These are phyloP conservation scores for Poeciliopsis presidionis DNA, from an alignment of 2,797 vertebrate species.

Conservation along the genomic window DNA sequence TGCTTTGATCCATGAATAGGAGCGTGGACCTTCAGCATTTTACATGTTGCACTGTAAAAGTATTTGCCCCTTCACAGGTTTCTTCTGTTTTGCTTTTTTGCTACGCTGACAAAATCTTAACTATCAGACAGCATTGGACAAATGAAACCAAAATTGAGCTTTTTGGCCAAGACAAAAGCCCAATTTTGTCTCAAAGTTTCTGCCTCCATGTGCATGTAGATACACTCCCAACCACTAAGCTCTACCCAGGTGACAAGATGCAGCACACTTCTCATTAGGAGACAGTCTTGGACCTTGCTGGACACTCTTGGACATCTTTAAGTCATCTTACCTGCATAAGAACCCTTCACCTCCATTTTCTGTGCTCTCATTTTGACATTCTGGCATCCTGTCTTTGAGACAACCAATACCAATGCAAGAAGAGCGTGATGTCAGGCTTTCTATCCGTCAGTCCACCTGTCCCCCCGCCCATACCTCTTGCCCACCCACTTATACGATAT, in stretches of 20 bases:
- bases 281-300: no score
- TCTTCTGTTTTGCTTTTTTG: no score
- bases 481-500: no score
- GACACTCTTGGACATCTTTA: background rate
- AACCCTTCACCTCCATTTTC: constrained; percentile 3
- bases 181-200: background rate
- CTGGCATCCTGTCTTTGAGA: no score
- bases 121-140: background rate
- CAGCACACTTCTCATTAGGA: background rate
- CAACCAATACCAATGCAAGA: no score
- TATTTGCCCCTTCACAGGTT: background rate
- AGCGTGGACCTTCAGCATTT: background rate
- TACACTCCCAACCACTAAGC: background rate
- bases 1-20: background rate
- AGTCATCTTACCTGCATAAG: background rate
- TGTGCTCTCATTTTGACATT: background rate
- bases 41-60: background rate
- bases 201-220: background rate
- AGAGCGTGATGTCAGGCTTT: background rate
- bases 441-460: no score
- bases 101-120: no score
- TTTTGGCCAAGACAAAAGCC: background rate
- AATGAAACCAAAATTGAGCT: background rate
- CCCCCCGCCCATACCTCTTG: no score
- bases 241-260: background rate